Evolutionary conservation across 2,797 vertebrate species (phyloP).

Genomic region (Adelosebastes latens): DNA sequence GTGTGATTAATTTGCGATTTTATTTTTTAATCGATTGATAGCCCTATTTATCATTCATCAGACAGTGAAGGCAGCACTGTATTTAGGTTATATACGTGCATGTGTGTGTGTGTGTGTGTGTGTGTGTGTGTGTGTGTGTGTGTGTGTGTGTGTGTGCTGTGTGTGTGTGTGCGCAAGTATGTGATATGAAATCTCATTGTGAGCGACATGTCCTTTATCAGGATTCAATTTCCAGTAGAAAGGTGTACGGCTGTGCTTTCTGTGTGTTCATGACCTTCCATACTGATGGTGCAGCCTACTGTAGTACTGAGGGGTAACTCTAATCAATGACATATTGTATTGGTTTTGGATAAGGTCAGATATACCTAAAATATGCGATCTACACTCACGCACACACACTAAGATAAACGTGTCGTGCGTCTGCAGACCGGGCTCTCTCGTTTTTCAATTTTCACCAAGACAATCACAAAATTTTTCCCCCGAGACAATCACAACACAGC

Average conservation of each 20-base stretch:
- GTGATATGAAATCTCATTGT: constrained; percentile 11
- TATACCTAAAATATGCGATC: constrained; percentile 44
- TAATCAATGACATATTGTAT: constrained; percentile 54
- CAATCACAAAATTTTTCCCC: constrained; percentile 29
- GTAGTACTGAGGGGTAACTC: constrained; percentile 6
- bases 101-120: neutral
- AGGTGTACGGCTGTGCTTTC: neutral
- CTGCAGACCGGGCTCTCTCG: neutral
- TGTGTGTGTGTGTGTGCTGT: neutral
- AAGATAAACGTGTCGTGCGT: neutral
- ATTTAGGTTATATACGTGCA: neutral
- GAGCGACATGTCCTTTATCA: constrained; percentile 46
- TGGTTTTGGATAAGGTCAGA: constrained; percentile 54
- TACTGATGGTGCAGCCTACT: constrained; percentile 34
- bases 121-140: neutral
- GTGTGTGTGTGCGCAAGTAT: neutral
- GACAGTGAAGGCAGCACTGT: neutral
- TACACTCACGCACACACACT: constrained; percentile 7
- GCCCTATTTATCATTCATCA: neutral
- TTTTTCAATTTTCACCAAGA: constrained; percentile 51
- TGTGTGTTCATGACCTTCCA: constrained; percentile 54
- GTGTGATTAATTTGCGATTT: no score
- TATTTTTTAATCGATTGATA: no score
- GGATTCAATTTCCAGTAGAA: constrained; percentile 45
- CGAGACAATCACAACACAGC: constrained; percentile 42